phyloP scores from a whole-genome alignment of 2,113 vertebrate species.

The Dipodomys spectabilis region DNA sequence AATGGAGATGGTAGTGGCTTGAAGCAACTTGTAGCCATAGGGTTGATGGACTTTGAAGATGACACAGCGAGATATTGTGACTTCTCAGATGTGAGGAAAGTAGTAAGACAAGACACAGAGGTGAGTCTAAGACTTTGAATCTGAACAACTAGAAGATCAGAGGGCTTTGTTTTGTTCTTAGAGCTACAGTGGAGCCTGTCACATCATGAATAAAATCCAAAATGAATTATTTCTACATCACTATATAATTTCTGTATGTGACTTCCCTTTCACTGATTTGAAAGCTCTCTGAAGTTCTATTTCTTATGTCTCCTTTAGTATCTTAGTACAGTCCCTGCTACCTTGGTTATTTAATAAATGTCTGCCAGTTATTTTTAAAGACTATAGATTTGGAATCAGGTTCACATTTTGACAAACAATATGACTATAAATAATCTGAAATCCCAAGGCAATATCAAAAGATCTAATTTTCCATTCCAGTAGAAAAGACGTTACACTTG shows the following conservation, averaged over 20 bases:
- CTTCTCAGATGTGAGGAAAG: not conserved
- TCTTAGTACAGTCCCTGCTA: not conserved
- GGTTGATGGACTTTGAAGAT: not conserved
- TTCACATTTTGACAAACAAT: not conserved
- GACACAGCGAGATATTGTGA: not conserved
- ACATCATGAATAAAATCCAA: not conserved
- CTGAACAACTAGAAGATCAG: not conserved
- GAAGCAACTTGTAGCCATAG: not conserved
- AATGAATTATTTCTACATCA: not conserved
- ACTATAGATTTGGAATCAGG: conserved; percentile 23
- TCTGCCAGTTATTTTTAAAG: conserved; percentile 14
- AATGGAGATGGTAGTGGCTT: not conserved
- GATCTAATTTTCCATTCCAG: conserved; percentile 22
- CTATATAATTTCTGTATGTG: not conserved
- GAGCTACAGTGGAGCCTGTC: not conserved
- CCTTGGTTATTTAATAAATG: not conserved
- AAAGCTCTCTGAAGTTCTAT: not conserved
- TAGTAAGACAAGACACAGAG: not conserved
- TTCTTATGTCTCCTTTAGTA: not conserved
- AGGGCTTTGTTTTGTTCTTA: not conserved
- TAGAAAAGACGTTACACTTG: conserved; percentile 20
- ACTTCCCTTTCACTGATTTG: not conserved
- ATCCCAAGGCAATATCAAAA: conserved; percentile 22
- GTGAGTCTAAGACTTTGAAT: not conserved
- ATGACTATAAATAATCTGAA: conserved; percentile 28